Conservation (phyloP, 2,797 vertebrate species). For the Scarus forsteni region DNA sequence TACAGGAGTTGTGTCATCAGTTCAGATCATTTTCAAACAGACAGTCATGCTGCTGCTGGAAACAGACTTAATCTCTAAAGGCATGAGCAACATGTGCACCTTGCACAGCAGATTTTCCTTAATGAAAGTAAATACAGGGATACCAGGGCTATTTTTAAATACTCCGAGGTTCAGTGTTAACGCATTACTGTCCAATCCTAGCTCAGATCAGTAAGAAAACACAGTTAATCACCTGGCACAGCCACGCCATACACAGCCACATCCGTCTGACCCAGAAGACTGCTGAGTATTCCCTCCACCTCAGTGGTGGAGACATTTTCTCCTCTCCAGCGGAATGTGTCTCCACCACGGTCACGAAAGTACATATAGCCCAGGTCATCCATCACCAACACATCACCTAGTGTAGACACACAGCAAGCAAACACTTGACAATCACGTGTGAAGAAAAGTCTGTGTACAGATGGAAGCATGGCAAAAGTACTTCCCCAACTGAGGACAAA, state of each 20-base stretch:
- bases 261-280: constrained; percentile 87
- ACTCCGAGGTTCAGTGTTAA: no score
- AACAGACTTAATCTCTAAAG: no score
- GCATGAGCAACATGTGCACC: no score
- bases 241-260: constrained; percentile 91
- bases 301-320: constrained; percentile 94
- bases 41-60: no score
- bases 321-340: constrained; percentile 94
- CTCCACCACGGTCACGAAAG: constrained; percentile 91
- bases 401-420: not conserved
- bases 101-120: no score
- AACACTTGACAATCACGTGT: not conserved
- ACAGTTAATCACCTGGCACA: constrained; percentile 81
- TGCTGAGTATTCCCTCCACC: constrained; percentile 90
- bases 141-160: no score
- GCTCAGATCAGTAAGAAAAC: not conserved
- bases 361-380: constrained; percentile 96
- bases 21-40: no score
- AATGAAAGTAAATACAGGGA: no score
- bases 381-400: constrained; percentile 94
- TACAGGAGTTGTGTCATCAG: no score
- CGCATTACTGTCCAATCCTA: no score
- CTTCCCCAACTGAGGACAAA: not conserved
- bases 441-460: not conserved
- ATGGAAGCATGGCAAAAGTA: not conserved